Conservation (phyloP, 2,797 vertebrate species). For the Spondyliosoma cantharus region DNA sequence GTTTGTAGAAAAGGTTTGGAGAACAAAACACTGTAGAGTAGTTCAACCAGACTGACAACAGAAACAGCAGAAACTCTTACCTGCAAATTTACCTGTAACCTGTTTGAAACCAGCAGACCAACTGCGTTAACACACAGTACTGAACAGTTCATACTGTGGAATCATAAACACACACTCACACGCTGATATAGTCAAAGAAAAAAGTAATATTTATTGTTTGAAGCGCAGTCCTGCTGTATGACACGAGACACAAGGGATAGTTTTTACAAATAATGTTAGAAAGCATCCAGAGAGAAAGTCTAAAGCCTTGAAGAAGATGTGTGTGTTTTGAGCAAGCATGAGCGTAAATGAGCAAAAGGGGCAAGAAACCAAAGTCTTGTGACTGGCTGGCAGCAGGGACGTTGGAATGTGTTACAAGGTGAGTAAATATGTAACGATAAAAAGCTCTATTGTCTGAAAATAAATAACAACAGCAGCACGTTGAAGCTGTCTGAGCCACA, state of each 20-base stretch:
- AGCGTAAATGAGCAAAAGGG: neutral
- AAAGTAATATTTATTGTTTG: constrained; percentile 40
- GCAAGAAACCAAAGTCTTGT: constrained; percentile 23
- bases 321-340: neutral
- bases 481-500: neutral
- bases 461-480: constrained; percentile 53
- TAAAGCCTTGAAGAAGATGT: neutral
- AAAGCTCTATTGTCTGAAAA: constrained; percentile 38
- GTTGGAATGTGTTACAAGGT: constrained; percentile 41
- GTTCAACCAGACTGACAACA: no score
- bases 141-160: neutral
- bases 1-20: no score
- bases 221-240: constrained; percentile 5
- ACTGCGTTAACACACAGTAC: neutral
- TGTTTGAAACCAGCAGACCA: neutral
- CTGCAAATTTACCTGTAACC: neutral
- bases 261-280: constrained; percentile 11
- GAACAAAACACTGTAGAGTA: no score
- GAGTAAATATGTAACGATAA: constrained; percentile 15
- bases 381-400: constrained; percentile 6
- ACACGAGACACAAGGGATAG: neutral
- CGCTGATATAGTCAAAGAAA: constrained; percentile 3
- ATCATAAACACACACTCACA: neutral
- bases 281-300: neutral
- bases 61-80: no score